These are phyloP conservation scores for Empis stercorea DNA, from an alignment of 2,888 invertebrate species.

Conservation along the genomic window DNA sequence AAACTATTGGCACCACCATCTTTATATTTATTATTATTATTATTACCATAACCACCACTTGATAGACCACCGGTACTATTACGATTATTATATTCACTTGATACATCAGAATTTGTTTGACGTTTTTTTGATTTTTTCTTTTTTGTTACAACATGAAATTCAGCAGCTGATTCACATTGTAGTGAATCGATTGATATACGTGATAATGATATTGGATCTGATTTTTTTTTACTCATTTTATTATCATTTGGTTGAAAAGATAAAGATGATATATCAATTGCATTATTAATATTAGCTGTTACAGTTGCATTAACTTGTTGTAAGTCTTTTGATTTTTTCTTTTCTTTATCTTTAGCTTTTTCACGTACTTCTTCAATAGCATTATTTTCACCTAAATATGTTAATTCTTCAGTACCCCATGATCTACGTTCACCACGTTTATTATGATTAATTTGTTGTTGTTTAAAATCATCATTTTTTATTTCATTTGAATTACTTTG, in stretches of 20 bases:
- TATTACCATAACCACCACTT: not conserved
- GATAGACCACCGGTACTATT: constrained; percentile 1
- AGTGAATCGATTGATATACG: constrained; percentile 25
- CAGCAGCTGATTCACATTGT: constrained; percentile 45
- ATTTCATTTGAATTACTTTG: constrained; percentile 23
- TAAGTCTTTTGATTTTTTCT: constrained; percentile 13
- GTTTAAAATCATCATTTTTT: not conserved
- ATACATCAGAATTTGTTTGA: constrained; percentile 18
- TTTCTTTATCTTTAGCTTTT: constrained; percentile 19
- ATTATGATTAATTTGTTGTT: constrained; percentile 4
- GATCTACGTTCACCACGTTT: constrained; percentile 43
- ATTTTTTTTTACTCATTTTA: constrained; percentile 8
- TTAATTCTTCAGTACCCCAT: constrained; percentile 53
- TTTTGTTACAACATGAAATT: constrained; percentile 73
- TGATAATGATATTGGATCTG: not conserved
- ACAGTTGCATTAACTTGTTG: not conserved
- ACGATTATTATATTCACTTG: constrained; percentile 7
- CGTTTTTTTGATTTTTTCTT: constrained; percentile 68
- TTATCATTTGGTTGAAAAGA: not conserved
- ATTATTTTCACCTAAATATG: constrained; percentile 31
- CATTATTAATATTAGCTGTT: not conserved
- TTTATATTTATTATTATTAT: not conserved
- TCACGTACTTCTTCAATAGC: constrained; percentile 17
- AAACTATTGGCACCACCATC: not conserved
- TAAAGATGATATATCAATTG: not conserved